Conservation (phyloP, 2,113 vertebrate genomes). For the Anolis carolinensis region DNA sequence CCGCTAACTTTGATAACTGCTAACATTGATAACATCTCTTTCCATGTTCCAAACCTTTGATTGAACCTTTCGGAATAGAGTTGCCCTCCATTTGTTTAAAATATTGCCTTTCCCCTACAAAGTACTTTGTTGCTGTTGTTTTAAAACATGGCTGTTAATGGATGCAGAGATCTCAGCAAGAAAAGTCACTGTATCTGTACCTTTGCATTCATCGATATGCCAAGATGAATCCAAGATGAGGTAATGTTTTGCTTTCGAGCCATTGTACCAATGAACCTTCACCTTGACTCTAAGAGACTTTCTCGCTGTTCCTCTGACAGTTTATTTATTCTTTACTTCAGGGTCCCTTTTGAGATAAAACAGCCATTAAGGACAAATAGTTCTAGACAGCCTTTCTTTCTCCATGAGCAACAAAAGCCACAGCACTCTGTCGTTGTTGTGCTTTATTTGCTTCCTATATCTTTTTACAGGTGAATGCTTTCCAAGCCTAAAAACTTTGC, state of each 20-base stretch:
- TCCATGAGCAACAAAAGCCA: conserved; percentile 55
- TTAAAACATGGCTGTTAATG: conserved; percentile 6
- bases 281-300: conserved; percentile 69
- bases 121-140: not conserved
- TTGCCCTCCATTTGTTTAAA: conserved; percentile 43
- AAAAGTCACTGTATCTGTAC: conserved; percentile 41
- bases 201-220: conserved; percentile 59
- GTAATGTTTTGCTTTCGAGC: conserved; percentile 67
- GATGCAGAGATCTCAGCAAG: conserved; percentile 4
- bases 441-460: conserved; percentile 34
- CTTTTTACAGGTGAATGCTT: conserved; percentile 58
- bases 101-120: conserved; percentile 16
- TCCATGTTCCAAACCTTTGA: conserved; percentile 38
- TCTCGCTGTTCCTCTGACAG: conserved; percentile 64
- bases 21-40: not conserved
- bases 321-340: conserved; percentile 71
- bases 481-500: conserved; percentile 33
- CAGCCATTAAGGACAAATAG: conserved; percentile 64
- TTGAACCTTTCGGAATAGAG: conserved; percentile 47
- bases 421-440: conserved; percentile 17
- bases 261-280: conserved; percentile 68
- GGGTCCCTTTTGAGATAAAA: conserved; percentile 67
- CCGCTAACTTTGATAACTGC: not conserved
- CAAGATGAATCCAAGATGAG: conserved; percentile 62
- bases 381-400: conserved; percentile 65